Evolutionary conservation across 1,140 invertebrate genomes (phyloP).

Genomic region (Pseudomyrmex flavicornis): DNA sequence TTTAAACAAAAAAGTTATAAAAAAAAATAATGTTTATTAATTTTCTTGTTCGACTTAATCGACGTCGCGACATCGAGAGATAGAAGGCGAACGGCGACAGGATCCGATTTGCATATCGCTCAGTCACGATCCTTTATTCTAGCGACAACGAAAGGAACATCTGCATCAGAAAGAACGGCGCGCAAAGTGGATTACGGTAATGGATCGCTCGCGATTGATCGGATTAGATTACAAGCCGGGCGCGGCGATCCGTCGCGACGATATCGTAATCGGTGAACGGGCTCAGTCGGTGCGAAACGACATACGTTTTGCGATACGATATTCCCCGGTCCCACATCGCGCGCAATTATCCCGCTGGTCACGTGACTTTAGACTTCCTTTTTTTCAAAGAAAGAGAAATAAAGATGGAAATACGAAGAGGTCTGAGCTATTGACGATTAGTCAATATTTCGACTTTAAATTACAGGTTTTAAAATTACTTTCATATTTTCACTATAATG

Average conservation of each 20-base stretch:
- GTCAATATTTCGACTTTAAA: no score
- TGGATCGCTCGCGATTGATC: constrained; percentile 75
- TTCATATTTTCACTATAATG: no score
- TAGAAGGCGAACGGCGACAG: constrained; percentile 3
- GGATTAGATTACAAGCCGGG: constrained; percentile 60
- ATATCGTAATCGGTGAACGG: constrained; percentile 69
- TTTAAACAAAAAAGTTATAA: not conserved
- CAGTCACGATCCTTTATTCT: constrained; percentile 64
- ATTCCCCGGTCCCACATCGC: not conserved
- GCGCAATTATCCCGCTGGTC: constrained; percentile 14
- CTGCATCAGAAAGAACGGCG: constrained; percentile 70
- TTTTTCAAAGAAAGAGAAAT: not conserved
- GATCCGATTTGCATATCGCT: constrained; percentile 74
- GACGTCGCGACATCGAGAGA: constrained; percentile 1
- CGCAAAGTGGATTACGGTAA: constrained; percentile 81
- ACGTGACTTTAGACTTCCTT: not conserved
- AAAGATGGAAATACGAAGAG: no score
- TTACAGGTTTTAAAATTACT: no score
- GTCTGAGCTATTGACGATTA: no score
- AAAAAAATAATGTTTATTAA: no score
- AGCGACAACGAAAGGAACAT: constrained; percentile 54
- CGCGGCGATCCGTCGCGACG: constrained; percentile 57
- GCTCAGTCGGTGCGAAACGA: constrained; percentile 75
- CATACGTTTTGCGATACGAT: constrained; percentile 67
- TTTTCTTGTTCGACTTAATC: not conserved